Conservation (phyloP, 2,888 invertebrate genomes). For the Peribatodes rhomboidaria region DNA sequence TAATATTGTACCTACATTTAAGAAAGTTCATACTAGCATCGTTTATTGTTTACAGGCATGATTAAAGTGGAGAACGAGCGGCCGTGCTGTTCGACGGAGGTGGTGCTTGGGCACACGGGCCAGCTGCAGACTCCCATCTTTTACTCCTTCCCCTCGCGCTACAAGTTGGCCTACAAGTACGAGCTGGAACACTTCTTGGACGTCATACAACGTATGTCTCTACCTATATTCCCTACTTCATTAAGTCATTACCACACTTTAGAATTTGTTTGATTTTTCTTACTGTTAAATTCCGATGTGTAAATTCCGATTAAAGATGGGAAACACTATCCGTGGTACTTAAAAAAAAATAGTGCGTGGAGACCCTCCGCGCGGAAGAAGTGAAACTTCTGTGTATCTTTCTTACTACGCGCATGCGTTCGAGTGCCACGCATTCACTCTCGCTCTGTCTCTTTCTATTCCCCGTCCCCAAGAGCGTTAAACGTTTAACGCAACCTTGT, state of each 20-base stretch:
- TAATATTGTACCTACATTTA: too few relatives aligned
- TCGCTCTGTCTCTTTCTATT: too few relatives aligned
- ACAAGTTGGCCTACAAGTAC: constrained; percentile 77
- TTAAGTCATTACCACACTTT: not conserved
- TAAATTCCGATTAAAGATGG: too few relatives aligned
- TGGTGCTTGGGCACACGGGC: constrained; percentile 71
- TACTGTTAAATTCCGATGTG: not conserved
- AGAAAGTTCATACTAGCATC: not conserved
- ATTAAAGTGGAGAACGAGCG: constrained; percentile 85
- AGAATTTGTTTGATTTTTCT: too few relatives aligned
- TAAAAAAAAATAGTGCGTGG: too few relatives aligned
- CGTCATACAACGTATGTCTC: constrained; percentile 78
- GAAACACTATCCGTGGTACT: too few relatives aligned
- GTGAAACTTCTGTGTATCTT: too few relatives aligned
- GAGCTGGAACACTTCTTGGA: constrained; percentile 88
- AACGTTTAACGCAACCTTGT: too few relatives aligned
- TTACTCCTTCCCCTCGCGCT: constrained; percentile 88
- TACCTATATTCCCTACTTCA: not conserved
- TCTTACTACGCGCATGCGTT: too few relatives aligned
- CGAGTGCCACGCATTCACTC: too few relatives aligned
- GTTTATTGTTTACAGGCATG: constrained; percentile 60
- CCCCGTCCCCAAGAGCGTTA: too few relatives aligned
- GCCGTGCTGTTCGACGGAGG: constrained; percentile 78
- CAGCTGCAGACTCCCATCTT: constrained; percentile 82
- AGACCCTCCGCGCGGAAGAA: too few relatives aligned